Percentiles rank a stretch among this genome's conserved stretches.
phyloP scores from a whole-genome alignment of 2,797 vertebrate genomes.

The Paedocypris micromegethes region DNA sequence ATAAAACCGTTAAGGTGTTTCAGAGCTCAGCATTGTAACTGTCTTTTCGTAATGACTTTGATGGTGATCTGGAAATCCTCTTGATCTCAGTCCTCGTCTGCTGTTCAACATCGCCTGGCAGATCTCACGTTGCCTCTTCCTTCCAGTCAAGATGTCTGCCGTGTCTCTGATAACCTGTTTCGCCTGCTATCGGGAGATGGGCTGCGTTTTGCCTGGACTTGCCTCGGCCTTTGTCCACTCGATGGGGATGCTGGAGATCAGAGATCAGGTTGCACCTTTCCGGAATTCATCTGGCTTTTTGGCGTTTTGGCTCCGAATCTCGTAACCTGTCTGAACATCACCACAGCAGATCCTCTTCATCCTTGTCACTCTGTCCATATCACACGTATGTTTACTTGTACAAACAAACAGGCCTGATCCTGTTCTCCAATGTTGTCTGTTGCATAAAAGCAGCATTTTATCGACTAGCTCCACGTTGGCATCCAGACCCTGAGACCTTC shows the following conservation, averaged over 20 bases:
- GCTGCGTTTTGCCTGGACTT: slow-evolving; percentile 38
- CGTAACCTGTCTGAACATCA: slow-evolving; percentile 13
- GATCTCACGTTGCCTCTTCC: neutral
- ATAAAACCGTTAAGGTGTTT: too few relatives aligned
- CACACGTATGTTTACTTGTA: too few relatives aligned
- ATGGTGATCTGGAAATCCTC: too few relatives aligned
- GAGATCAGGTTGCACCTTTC: slow-evolving; percentile 36
- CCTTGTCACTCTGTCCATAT: slow-evolving; percentile 2
- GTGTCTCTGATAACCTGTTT: slow-evolving; percentile 10
- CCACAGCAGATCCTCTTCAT: neutral
- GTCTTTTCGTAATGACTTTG: too few relatives aligned
- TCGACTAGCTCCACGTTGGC: slow-evolving; percentile 51
- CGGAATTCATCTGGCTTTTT: slow-evolving; percentile 17
- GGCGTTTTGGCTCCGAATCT: neutral
- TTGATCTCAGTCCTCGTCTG: too few relatives aligned
- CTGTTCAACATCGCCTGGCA: too few relatives aligned
- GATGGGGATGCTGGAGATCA: slow-evolving; percentile 26
- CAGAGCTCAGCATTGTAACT: too few relatives aligned
- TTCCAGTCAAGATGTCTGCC: slow-evolving; percentile 23
- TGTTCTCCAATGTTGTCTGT: slow-evolving; percentile 9
- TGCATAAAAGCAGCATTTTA: slow-evolving; percentile 34
- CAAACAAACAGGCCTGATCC: neutral
- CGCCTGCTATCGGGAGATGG: slow-evolving; percentile 7
- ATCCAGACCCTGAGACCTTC: slow-evolving; percentile 57
- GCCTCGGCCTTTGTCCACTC: slow-evolving; percentile 37